A percentile compares a stretch with the other conserved stretches of the same genome.
phyloP scores from a whole-genome alignment of 1,140 invertebrate genomes.

The Drosophila setifemur region DNA sequence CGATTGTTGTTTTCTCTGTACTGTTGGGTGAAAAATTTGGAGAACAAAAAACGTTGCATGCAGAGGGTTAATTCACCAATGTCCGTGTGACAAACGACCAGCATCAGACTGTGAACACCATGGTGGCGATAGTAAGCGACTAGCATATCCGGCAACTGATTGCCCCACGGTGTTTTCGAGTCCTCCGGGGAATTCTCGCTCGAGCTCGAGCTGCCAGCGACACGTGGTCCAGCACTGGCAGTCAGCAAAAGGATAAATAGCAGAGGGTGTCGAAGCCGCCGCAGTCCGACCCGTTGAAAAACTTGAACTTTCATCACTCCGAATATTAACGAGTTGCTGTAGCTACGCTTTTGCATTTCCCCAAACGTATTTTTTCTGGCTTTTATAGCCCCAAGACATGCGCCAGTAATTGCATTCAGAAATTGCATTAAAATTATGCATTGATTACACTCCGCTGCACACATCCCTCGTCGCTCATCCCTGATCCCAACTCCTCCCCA shows the following conservation, averaged over 20 bases:
- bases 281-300: neutral
- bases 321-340: slow-evolving; percentile 75
- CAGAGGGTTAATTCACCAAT: slow-evolving; percentile 60
- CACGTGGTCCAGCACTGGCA: slow-evolving; percentile 55
- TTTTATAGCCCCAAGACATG: slow-evolving; percentile 59
- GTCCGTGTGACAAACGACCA: slow-evolving; percentile 76
- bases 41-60: slow-evolving; percentile 29
- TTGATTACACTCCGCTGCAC: slow-evolving; percentile 54
- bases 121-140: slow-evolving; percentile 77
- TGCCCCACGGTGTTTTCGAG: slow-evolving; percentile 52
- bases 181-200: slow-evolving; percentile 24
- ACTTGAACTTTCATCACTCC: slow-evolving; percentile 35
- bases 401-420: slow-evolving; percentile 57
- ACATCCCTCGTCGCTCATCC: too few relatives aligned
- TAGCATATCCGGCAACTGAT: slow-evolving; percentile 78
- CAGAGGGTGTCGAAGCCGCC: slow-evolving; percentile 9
- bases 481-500: neutral
- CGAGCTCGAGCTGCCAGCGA: slow-evolving; percentile 49
- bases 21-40: slow-evolving; percentile 37
- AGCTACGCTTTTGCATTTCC: slow-evolving; percentile 25
- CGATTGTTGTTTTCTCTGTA: neutral
- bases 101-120: slow-evolving; percentile 71
- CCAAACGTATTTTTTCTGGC: slow-evolving; percentile 16
- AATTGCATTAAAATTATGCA: slow-evolving; percentile 71
- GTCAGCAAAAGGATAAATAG: slow-evolving; percentile 27